Conservation (phyloP, 2,113 vertebrate species). For the Murina feae region DNA sequence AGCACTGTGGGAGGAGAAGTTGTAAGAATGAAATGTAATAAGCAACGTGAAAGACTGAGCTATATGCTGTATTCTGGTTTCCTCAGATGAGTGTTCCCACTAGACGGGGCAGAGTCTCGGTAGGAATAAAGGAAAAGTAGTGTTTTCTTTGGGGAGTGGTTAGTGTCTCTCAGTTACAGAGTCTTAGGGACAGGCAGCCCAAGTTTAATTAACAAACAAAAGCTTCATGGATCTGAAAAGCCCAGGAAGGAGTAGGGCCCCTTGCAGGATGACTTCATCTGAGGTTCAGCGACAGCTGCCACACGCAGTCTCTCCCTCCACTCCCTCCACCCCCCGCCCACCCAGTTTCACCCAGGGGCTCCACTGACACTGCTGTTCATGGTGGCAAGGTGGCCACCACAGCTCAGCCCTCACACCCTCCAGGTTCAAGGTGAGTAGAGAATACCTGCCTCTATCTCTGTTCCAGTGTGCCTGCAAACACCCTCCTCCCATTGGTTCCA, state of each 20-base stretch:
- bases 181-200: neutral
- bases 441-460: neutral
- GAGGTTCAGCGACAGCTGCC: neutral
- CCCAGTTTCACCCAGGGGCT: neutral
- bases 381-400: neutral
- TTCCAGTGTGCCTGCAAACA: neutral
- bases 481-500: neutral
- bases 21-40: neutral
- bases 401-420: neutral
- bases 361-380: neutral
- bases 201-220: neutral
- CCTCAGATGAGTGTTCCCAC: rapidly evolving
- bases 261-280: neutral
- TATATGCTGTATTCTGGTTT: neutral
- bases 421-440: neutral
- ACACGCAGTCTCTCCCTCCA: neutral
- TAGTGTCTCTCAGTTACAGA: neutral
- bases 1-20: neutral
- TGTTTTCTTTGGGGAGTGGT: neutral
- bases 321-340: rapidly evolving
- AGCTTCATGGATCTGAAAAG: neutral
- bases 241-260: neutral
- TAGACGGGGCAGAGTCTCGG: neutral
- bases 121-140: neutral
- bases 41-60: neutral